Percentiles rank a stretch among this genome's conserved stretches.
Conservation (phyloP, 2,797 vertebrate genomes). For the Hyperoplus immaculatus region DNA sequence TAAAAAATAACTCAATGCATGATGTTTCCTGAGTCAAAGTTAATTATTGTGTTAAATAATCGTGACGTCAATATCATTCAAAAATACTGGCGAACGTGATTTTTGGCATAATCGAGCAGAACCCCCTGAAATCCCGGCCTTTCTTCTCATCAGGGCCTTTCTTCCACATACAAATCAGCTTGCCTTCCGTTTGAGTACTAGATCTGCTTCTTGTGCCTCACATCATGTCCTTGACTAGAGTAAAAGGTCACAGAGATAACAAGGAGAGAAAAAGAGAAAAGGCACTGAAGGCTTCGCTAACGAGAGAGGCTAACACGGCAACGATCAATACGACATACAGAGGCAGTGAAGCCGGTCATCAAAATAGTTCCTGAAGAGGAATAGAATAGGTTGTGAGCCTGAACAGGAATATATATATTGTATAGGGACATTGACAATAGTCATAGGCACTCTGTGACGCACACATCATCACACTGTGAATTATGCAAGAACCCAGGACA, state of each 20-base stretch:
- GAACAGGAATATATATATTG: background rate
- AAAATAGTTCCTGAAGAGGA: background rate
- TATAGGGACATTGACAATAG: background rate
- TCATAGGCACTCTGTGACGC: background rate
- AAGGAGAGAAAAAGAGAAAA: constrained; percentile 7
- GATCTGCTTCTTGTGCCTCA: constrained; percentile 9
- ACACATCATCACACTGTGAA: background rate
- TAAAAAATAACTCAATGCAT: too few relatives aligned
- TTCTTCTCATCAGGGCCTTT: background rate
- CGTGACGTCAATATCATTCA: too few relatives aligned
- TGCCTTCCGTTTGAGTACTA: background rate
- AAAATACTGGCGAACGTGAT: too few relatives aligned
- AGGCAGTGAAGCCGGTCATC: background rate
- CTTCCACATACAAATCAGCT: background rate
- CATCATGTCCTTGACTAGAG: background rate
- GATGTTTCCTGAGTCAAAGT: too few relatives aligned
- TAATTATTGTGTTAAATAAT: too few relatives aligned
- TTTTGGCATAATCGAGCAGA: too few relatives aligned
- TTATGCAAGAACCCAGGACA: background rate
- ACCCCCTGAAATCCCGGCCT: too few relatives aligned
- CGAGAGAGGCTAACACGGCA: background rate
- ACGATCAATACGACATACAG: background rate
- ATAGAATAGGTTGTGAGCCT: background rate
- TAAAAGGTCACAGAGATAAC: constrained; percentile 16
- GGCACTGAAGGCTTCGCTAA: background rate